Evolutionary conservation across 2,797 vertebrate genomes (phyloP), one percentile per base, ranked within the genome.

Genomic region (Petrocephalus sullivani): DNA sequence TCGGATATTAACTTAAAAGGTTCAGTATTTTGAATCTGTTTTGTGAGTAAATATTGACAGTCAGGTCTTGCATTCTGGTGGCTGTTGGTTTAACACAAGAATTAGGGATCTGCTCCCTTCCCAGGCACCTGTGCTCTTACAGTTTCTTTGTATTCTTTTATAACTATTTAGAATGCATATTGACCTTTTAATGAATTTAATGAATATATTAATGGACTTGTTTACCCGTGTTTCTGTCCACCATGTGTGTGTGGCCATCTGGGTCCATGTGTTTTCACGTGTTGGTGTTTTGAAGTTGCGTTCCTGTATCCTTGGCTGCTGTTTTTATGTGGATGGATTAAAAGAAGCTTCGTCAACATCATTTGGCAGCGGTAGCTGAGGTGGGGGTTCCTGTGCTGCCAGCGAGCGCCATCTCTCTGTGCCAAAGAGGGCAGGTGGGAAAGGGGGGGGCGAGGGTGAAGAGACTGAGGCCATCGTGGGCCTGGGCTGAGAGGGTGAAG

Each of bases 1-100:
- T 87, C 89, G 87, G 91, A 92, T 92, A 93, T 92, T 92, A 89
- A 90, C 90, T 92, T 81, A 91, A 89, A 78, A 78, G 37, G 41
- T 78, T 46, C 71, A n/a, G 33, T 90, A 89, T 93, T 91, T 92
- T 58, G 82, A 89, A 91, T 88, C 37, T 78, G 71, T 16, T 78
- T 46, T 46, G 19, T 78, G 41, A n/a, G 71, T 78, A 78, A 78
- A 89, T 86, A 92, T 87, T 91, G 88, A 90, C 91, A 75, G 82
- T 87, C 33, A 33, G n/a, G 71, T 54, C 83, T 86, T 88, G 23
- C 56, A 49, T 89, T 92, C 88, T 87, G 33, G 53, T 28, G 1
- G 57, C 78, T 90, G 67, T 91, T 21, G 37, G 75, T 82, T 51
- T n/a, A 51, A 82, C 16, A 51, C 19, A 51, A 1, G 4, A 49